Evolutionary conservation across 2,113 vertebrate species (phyloP), one percentile per base, ranked within the genome.

Genomic region (Apteryx mantelli): DNA sequence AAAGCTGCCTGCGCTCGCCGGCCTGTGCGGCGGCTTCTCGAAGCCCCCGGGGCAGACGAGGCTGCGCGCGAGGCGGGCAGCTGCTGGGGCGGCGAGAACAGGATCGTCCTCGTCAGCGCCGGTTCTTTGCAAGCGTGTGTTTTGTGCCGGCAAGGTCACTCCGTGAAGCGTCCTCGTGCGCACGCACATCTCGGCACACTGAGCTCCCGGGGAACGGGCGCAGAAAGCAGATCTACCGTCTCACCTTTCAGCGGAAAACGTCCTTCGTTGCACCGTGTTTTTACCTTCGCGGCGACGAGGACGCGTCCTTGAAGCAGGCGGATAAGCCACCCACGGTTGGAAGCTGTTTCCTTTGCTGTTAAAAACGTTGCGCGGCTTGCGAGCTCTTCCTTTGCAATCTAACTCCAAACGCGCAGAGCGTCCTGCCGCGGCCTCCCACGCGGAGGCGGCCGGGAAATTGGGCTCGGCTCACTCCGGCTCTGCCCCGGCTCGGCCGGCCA

Each of bases 21-120:
- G 16, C 1, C 11, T 7, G 25, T 6, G 10, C 3, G 2, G 36
- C 4, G 30, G 8, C 77, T 13, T 2, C 24, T 0, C 14, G 38
- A 64, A 30, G 50, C 58, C 78, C 69, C 6, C 6, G 16, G 18
- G n/a, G 36, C 26, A 32, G 52, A 53, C 2, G 20, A 5, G 52
- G 9, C 42, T 8, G 60, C 52, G 34, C 16, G 2, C 8, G 30
- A 46, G 21, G 34, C 0, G 0, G 3, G 10, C 18, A 15, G 76
- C 82, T 25, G 15, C 5, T 4, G 56, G 42, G 44, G 56, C 77
- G 26, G 74, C 3, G 8, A 56, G 61, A 38, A 13, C 30, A 6
- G 28, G 60, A 18, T 15, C 3, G 20, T 8, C 5, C 17, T 60
- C 83, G 7, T 68, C 42, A 10, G 22, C 64, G 13, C 76, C 0